Percentiles rank a stretch among this genome's conserved stretches.
Conservation (phyloP, 1,140 invertebrate genomes). For the Akabosia matsudoensis region DNA sequence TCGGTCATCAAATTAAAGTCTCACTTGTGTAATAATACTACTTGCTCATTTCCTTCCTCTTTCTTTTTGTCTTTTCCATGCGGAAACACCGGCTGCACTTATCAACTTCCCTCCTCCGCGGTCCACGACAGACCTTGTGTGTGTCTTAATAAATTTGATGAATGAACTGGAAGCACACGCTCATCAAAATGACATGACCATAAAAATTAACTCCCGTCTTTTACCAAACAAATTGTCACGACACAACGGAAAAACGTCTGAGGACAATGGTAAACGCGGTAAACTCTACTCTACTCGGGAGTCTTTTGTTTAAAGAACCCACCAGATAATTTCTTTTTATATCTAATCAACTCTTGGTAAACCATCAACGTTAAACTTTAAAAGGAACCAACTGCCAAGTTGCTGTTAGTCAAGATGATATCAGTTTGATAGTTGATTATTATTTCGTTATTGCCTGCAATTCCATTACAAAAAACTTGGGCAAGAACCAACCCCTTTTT, state of each 20-base stretch:
- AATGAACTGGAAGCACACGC: neutral
- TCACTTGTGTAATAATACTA: neutral
- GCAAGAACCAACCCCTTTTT: neutral
- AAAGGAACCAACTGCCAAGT: neutral
- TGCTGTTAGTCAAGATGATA: neutral
- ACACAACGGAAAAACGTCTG: neutral
- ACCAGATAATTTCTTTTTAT: neutral
- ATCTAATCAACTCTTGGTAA: neutral
- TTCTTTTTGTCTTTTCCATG: conserved; percentile 8
- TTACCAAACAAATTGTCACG: neutral
- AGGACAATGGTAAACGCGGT: conserved; percentile 1
- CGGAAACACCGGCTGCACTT: conserved; percentile 37
- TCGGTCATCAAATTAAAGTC: neutral
- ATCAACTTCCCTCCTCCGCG: neutral
- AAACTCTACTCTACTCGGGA: neutral
- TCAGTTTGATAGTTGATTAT: neutral
- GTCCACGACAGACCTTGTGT: too few relatives aligned
- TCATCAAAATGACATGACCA: neutral
- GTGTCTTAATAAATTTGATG: neutral
- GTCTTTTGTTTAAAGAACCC: neutral
- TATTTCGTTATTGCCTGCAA: neutral
- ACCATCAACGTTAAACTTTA: neutral
- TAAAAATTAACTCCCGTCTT: too few relatives aligned
- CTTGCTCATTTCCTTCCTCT: conserved; percentile 21
- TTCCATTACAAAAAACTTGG: neutral